Evolutionary conservation across 2,113 vertebrate genomes (phyloP).

Genomic region (Thamnophis sirtalis): DNA sequence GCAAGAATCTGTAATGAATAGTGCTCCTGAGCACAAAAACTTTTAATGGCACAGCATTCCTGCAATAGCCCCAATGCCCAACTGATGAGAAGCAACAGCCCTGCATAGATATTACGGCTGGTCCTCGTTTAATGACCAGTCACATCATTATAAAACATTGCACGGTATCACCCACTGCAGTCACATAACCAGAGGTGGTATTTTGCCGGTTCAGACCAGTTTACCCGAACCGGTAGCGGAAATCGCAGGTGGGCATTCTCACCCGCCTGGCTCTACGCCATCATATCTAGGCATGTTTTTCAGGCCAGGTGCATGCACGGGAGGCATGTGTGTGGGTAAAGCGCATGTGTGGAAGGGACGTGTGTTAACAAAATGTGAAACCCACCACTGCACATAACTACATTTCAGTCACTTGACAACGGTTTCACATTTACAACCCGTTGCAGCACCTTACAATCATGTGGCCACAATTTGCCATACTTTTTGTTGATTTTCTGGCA

Average conservation of each 20-base stretch:
- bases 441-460: not conserved
- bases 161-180: not conserved
- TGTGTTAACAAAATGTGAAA: no score
- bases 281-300: no score
- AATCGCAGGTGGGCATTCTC: no score
- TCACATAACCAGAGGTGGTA: not conserved
- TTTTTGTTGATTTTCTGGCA: not conserved
- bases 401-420: not conserved
- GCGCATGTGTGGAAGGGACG: no score
- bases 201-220: no score
- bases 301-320: no score
- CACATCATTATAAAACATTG: not conserved
- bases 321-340: no score
- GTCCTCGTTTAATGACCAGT: not conserved
- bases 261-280: no score
- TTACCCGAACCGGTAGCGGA: no score
- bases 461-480: not conserved
- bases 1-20: not conserved
- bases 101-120: not conserved
- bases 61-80: not conserved
- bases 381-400: not conserved
- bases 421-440: not conserved
- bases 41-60: not conserved
- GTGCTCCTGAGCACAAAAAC: not conserved
- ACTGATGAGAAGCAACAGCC: not conserved